Evolutionary conservation across 1,140 invertebrate genomes (phyloP), one percentile per base, ranked within the genome.

Genomic region (Penaeus chinensis): DNA sequence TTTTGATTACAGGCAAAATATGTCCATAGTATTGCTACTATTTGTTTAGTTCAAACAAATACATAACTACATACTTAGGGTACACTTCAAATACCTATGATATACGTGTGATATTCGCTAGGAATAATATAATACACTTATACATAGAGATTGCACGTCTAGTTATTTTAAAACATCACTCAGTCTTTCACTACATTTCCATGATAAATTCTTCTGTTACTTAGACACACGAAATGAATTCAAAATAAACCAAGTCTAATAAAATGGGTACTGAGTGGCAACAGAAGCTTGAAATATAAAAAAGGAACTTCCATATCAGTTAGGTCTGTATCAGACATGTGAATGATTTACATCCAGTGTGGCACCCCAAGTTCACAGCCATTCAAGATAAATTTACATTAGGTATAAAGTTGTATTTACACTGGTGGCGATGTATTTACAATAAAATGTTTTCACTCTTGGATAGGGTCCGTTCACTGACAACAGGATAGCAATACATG

Each of bases 241-340:
- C 71, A 19, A 32, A 10, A 27, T 19, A 27, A 74, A 74, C 27
- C 71, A 19, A 37, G 71, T 74, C 37, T 32, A 20, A 74, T 71
- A 32, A 74, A 22, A 74, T 27, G 24, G 71, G 71, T 5, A 74
- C 42, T 74, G 18, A 74, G 22, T 24, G 71, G 71, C 42, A 74
- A 74, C 71, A 74, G 71, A 74, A 74, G 71, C 71, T n/a, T 74
- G 71, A 10, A 27, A 27, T 74, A 74, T 37, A 74, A 32, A 13
- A 74, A 37, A 74, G 42, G 42, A 37, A 20, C 71, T 74, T 74
- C 11, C 54, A 54, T 54, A 54, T 54, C 54, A 27, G n/a, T n/a
- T 5, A 74, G 20, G 24, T 74, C 27, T 32, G 27, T 19, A 32
- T 27, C 24, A 74, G 42, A 74, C 71, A 74, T n/a, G 27, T 37